Base-by-base conservation (phyloP, 2,797 vertebrate species). In the Meriones psammophilus region DNA sequence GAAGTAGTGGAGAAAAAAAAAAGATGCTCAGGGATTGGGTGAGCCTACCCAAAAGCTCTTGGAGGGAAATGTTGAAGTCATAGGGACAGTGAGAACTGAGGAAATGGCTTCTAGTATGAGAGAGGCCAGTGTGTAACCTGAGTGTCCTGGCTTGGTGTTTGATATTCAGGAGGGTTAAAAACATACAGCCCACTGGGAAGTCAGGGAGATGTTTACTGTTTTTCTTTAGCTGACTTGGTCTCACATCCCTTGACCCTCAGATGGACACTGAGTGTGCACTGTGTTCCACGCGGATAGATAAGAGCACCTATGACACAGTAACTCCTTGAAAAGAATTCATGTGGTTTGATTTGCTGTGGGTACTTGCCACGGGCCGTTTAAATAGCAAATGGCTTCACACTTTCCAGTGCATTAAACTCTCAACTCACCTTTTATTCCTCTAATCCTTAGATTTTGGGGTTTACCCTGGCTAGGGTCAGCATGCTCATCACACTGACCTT, bases 101-200 rank as follows among this genome's bases (percentile, higher is more conserved):
- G 69, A 78, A 91, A 74, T 62, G 69, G 56, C n/a, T 66, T 89
- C 26, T 76, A 1, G 0, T 81, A 9, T 50, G n/a, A 12, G 73
- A 77, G 54, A 24, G 13, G 3, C 74, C 73, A 17, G 5, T 73
- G 33, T 86, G 8, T 68, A 73, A 60, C 18, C 2, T 88, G 22
- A 28, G 26, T 78, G 26, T 66, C 3, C 92, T 69, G 42, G 68
- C 22, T 64, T 66, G 42, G 60, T 86, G 54, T 76, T 15, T 58
- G 36, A n/a, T 73, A 71, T 80, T 88, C 39, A 84, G 69, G 42
- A 26, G 5, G 89, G 3, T 93, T 74, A 93, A 96, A 93, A 54
- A 83, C 36, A 14, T 15, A 36, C 3, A 79, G 5, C 28, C 36
- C 68, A 66, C 22, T 54, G 64, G 73, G 46, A 74, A 69, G n/a